phyloP scores from a whole-genome alignment of 2,888 invertebrate genomes.

The Drosophila putrida region DNA sequence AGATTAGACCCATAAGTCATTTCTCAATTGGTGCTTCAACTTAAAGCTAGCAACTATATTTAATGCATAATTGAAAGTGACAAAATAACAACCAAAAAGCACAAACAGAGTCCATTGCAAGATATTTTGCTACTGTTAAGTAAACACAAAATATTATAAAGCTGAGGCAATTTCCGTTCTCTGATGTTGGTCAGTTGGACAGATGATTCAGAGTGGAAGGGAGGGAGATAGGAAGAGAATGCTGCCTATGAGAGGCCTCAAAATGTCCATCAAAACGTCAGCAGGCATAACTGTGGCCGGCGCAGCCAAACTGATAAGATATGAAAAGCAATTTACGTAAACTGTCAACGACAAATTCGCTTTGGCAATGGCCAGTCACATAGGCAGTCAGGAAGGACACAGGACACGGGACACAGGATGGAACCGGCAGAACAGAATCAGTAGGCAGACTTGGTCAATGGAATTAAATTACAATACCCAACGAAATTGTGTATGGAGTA shows the following conservation, averaged over 20 bases:
- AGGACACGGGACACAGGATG: no score
- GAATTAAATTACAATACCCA: slow-evolving; percentile 49
- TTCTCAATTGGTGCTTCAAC: not conserved
- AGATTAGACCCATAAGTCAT: not conserved
- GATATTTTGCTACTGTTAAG: slow-evolving; percentile 24
- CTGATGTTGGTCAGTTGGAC: slow-evolving; percentile 26
- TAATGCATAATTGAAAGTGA: slow-evolving; percentile 41
- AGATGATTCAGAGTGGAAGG: not conserved
- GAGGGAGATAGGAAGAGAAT: not conserved
- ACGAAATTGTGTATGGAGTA: not conserved
- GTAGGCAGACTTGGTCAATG: slow-evolving; percentile 4
- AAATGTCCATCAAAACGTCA: slow-evolving; percentile 73
- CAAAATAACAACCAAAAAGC: slow-evolving; percentile 1
- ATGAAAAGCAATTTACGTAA: slow-evolving; percentile 77
- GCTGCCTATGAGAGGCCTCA: slow-evolving; percentile 47
- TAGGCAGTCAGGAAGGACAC: not conserved
- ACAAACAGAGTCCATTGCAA: slow-evolving; percentile 3
- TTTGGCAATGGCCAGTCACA: slow-evolving; percentile 28
- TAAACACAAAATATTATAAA: slow-evolving; percentile 54
- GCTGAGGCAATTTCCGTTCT: slow-evolving; percentile 66
- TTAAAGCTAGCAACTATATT: slow-evolving; percentile 1
- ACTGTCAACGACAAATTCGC: slow-evolving; percentile 75
- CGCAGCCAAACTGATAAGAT: slow-evolving; percentile 62
- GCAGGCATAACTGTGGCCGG: slow-evolving; percentile 59
- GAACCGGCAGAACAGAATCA: slow-evolving; percentile 1